Base-by-base conservation (phyloP, 2,888 invertebrate genomes). In the Rotaria socialis region DNA sequence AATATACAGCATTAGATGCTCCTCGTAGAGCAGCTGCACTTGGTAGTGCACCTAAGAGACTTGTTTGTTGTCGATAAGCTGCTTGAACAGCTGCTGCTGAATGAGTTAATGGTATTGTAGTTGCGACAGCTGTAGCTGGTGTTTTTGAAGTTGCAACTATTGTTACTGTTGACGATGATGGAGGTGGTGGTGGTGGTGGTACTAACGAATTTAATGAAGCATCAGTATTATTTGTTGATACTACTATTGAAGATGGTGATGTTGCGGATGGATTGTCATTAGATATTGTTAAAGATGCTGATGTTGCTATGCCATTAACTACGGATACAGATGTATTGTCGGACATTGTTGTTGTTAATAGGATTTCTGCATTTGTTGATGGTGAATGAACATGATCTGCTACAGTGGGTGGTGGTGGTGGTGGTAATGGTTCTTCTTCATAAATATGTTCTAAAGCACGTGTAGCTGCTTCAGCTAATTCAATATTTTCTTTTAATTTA, bases 371-470 rank as follows among this genome's bases (percentile, higher is more conserved):
- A 43, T 47, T 22, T 47, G 16, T n/a, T n/a, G 43, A 3, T 84
- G 41, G 47, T 22, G 2, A 16, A 41, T 19, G 43, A 35, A n/a
- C 58, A 50, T 58, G 80, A 11, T 43, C 56, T 56, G 19, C 75
- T 10, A 50, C n/a, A 3, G 2, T 16, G 3, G 41, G 5, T 84
- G n/a, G 50, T 47, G 41, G 5, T 84, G n/a, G 50, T 47, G n/a
- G 58, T 43, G 58, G 60, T 60, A 35, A 16, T 19, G 67, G 35
- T 19, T 67, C 67, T 67, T 67, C 80, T 47, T 80, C 80, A n/a
- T 80, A 80, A n/a, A 84, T 67, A 24, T 84, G 86, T 60, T 58
- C 85, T 3, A 80, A n/a, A 24, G 85, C 85, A 60, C 50, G 86
- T 2, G 86, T 67, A 27, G 60, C 86, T 84, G 84, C 84, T 60